Evolutionary conservation across 1,140 invertebrate genomes (phyloP), one percentile per base, ranked within the genome.

Genomic region (Paramacrobiotus metropolitanus): DNA sequence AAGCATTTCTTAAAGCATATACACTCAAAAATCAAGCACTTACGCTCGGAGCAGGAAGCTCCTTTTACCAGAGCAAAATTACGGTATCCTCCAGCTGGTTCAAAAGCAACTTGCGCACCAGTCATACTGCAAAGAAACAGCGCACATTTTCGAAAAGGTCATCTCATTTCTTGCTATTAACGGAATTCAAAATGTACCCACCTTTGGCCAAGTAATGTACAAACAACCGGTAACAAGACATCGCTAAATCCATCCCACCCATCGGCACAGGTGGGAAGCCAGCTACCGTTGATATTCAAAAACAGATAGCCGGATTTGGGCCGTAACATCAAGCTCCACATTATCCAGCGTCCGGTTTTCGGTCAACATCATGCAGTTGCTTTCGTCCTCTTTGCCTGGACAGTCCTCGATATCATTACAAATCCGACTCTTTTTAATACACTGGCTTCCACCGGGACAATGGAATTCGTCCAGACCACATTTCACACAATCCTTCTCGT

Each of bases 401-500:
- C 48, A 55, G 24, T 55, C 24, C 4, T 55, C 48, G 9, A 20
- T 24, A 28, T 55, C 48, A 24, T 55, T 55, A 24, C 48, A 55
- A 9, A 55, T 55, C 15, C 24, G 15, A 24, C 4, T 55, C 48
- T 55, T 55, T 24, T 55, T 55, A 24, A 55, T 55, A 28, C 48
- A 55, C 4, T 24, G 48, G 28, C 48, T 55, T 15, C 48, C 48
- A 24, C 48, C 48, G 4, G 48, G 48, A 55, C 48, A 55, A 24
- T 55, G 48, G 48, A 55, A 55, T 24, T 55, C 48, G 24, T 55
- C 48, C 4, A 15, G 15, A 4, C 15, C 15, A 28, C 48, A 55
- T 24, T 55, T 55, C 4, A 55, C 48, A 24, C 48, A 55, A 15
- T 65, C 31, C n/a, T 44, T 21, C 55, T 69, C 68, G 44, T 68